A percentile compares a stretch with the other conserved stretches of the same genome.
Evolutionary conservation across 1,140 invertebrate species (phyloP).

Genomic region (Hermetia illucens): DNA sequence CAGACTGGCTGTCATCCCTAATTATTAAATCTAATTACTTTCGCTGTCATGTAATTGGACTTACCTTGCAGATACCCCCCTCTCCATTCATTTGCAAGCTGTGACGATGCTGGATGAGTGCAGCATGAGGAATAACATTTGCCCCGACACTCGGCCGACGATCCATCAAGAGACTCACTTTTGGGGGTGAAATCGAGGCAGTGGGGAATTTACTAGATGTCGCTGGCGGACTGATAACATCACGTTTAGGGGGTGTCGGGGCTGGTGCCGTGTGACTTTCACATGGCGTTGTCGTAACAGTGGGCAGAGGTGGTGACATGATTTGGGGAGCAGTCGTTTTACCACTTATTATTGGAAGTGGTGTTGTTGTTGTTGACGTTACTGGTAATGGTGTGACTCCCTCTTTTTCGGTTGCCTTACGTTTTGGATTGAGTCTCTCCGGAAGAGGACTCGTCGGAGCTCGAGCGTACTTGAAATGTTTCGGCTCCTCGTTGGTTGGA

Average conservation of each 20-base stretch:
- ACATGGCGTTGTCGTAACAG: constrained; percentile 2
- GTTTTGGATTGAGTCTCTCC: constrained; percentile 5
- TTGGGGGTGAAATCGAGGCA: background rate
- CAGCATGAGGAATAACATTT: constrained; percentile 6
- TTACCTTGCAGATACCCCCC: background rate
- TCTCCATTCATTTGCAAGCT: constrained; percentile 6
- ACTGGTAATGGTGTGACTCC: background rate
- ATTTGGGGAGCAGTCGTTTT: background rate
- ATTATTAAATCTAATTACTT: too few relatives aligned
- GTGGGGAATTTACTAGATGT: background rate
- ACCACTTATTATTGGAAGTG: constrained; percentile 2
- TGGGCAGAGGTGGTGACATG: constrained; percentile 1
- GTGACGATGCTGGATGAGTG: constrained; percentile 6
- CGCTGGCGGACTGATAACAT: background rate
- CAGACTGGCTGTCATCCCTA: too few relatives aligned
- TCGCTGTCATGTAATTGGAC: background rate
- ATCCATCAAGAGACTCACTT: background rate
- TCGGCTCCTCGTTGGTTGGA: constrained; percentile 1
- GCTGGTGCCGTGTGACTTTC: background rate
- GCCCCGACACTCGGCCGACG: constrained; percentile 6
- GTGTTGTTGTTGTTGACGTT: constrained; percentile 1
- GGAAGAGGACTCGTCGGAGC: constrained; percentile 7
- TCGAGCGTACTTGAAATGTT: constrained; percentile 4
- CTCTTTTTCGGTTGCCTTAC: constrained; percentile 7
- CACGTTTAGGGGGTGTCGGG: background rate